Conservation (phyloP, 2,797 vertebrate genomes). For the Sebastes hubbsi region DNA sequence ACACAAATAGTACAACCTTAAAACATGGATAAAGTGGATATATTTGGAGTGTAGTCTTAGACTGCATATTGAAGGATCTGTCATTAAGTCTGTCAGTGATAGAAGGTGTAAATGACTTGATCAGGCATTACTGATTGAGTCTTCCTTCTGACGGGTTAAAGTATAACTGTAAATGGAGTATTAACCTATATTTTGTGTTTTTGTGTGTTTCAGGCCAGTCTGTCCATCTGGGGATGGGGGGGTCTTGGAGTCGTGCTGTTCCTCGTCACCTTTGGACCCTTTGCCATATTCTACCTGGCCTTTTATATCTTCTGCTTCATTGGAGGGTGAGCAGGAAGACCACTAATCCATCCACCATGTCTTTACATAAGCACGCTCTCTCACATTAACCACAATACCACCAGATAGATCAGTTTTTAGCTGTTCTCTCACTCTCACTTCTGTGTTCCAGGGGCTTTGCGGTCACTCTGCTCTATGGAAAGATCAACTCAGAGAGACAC, state of each 20-base stretch:
- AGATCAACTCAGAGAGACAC: slow-evolving; percentile 96
- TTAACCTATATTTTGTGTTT: not conserved
- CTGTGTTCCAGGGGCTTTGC: slow-evolving; percentile 89
- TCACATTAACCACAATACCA: not conserved
- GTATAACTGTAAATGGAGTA: not conserved
- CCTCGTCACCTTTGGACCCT: slow-evolving; percentile 98
- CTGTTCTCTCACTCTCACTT: not conserved
- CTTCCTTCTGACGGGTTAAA: not conserved
- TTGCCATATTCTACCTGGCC: slow-evolving; percentile 98
- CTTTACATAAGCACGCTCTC: not conserved
- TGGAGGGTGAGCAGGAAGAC: slow-evolving; percentile 89
- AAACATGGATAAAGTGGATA: not conserved
- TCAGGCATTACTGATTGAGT: not conserved
- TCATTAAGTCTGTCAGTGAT: not conserved
- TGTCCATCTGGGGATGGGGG: slow-evolving; percentile 99
- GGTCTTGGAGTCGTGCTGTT: slow-evolving; percentile 96
- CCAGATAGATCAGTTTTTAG: not conserved
- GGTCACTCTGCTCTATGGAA: slow-evolving; percentile 96
- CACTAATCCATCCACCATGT: not conserved
- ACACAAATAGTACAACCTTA: not conserved
- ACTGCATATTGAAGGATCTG: not conserved
- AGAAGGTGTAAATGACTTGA: not conserved
- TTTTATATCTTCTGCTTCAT: slow-evolving; percentile 99
- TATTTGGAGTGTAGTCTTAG: not conserved
- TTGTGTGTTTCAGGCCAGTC: slow-evolving; percentile 89